Evolutionary conservation across 2,113 vertebrate species (phyloP).

Genomic region (Motacilla alba): DNA sequence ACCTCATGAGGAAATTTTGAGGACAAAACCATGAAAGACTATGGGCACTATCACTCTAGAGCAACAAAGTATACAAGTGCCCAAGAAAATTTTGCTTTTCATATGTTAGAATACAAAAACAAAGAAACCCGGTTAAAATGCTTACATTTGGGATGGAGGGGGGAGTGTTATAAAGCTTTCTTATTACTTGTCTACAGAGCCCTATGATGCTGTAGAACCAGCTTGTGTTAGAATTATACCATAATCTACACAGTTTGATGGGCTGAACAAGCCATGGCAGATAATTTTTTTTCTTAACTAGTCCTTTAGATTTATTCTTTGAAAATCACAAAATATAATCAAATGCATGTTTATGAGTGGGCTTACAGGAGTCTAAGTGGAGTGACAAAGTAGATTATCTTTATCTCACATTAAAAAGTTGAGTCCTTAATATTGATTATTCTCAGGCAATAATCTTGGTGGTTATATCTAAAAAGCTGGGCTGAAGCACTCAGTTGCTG

Average conservation of each 20-base stretch:
- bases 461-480: neutral
- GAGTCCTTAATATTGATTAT: neutral
- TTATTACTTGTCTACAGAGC: neutral
- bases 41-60: too few relatives aligned
- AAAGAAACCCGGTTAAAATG: neutral
- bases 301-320: neutral
- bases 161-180: neutral
- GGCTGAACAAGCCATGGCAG: neutral
- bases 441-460: neutral
- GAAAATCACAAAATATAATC: neutral
- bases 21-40: neutral
- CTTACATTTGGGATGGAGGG: neutral
- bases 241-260: neutral
- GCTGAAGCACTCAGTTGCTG: neutral
- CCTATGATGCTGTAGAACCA: neutral
- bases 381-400: conserved; percentile 22
- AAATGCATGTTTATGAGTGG: neutral
- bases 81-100: neutral
- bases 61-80: neutral
- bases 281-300: neutral
- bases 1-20: neutral
- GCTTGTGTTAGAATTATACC: neutral
- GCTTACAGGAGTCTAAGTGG: neutral
- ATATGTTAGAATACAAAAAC: neutral
- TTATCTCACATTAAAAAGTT: neutral